Base-by-base conservation (phyloP, 2,797 vertebrate species). In the Periparus ater region DNA sequence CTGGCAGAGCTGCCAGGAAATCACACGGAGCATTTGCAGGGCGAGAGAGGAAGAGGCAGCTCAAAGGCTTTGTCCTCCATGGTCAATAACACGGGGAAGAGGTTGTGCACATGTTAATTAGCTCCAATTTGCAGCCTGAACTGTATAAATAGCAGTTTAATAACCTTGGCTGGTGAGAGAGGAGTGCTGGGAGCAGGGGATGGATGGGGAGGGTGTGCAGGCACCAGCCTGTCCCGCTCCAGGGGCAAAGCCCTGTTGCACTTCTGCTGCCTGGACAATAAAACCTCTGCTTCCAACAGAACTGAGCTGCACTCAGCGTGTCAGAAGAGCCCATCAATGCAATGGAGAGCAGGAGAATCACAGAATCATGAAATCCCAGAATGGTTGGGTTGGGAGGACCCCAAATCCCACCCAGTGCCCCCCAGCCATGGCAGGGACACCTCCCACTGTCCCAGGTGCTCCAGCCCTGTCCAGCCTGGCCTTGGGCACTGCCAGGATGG, bases 11-110 rank as follows among this genome's bases (percentile, higher is more conserved):
- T 51, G 54, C 58, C 83, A 6, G 4, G 34, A 27, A 67, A 51
- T 8, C 61, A n/a, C 2, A 13, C 1, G 0, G 44, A 5, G 4
- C 3, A 6, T 32, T 8, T 54, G 29, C 47, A 40, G 36, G n/a
- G 55, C 1, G 1, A 29, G 75, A 16, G 58, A 22, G 57, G 68
- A 34, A 66, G 61, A 13, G 9, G 48, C 17, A 14, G 58, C 30
- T 60, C 34, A 1, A 20, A 55, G 45, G 23, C 50, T 82, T 60
- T 30, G 50, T 55, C 29, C 85, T 57, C 57, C 6, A 0, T 0
- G 21, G 73, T 44, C 76, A 65, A 3, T n/a, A 30, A 50, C 63
- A 17, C 0, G 1, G 44, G n/a, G 30, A 61, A 67, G 48, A 61
- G 57, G 40, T 12, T 44, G 40, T 9, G 58, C 50, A 11, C 10